These are phyloP conservation scores for Bombus pyrosoma DNA, from an alignment of 1,140 invertebrate species.

Conservation along the genomic window DNA sequence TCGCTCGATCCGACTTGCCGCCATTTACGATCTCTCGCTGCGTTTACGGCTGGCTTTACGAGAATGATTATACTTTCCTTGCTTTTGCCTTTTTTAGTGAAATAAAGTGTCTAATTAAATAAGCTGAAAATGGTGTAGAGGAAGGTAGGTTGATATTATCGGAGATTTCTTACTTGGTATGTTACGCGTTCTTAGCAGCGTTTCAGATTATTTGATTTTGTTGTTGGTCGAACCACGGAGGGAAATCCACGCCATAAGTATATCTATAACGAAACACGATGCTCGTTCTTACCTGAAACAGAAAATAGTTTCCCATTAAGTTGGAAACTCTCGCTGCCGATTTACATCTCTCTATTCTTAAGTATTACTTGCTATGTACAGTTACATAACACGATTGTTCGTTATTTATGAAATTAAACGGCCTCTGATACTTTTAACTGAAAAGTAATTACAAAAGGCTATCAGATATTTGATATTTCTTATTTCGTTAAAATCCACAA, in stretches of 20 bases:
- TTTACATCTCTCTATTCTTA: conserved; percentile 53
- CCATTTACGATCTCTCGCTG: neutral
- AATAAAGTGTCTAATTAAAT: too few species aligned
- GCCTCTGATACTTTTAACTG: neutral
- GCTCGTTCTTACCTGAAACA: conserved; percentile 55
- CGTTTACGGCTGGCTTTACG: neutral
- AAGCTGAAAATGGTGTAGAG: too few species aligned
- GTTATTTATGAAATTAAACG: neutral
- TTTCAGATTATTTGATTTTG: neutral
- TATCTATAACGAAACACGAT: neutral
- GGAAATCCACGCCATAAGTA: neutral
- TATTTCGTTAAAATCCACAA: too few species aligned
- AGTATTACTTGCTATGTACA: neutral
- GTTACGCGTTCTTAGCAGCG: neutral
- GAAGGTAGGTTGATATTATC: too few species aligned
- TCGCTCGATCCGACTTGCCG: neutral
- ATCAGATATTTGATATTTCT: too few species aligned
- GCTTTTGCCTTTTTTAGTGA: too few species aligned
- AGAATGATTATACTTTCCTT: neutral
- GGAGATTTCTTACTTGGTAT: neutral
- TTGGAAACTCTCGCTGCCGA: conserved; percentile 30
- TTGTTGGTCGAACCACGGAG: neutral
- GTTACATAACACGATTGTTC: conserved; percentile 38
- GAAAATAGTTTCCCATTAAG: conserved; percentile 61
- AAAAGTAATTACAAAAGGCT: neutral